Base-by-base conservation (phyloP, 37 sponge, comb jelly and placozoan genomes). In the Eunapius fragilis region DNA sequence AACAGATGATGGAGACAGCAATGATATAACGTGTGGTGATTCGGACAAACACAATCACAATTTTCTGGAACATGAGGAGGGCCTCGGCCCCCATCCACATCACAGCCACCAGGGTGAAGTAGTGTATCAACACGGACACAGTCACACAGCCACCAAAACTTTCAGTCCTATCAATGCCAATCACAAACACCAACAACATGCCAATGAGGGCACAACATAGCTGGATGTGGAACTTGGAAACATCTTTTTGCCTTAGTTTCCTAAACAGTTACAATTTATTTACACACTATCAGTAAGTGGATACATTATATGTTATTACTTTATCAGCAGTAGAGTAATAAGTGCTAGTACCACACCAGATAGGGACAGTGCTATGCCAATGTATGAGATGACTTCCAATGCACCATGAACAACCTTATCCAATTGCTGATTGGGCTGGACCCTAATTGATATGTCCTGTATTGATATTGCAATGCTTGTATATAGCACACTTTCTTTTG, bases 171-270 rank as follows among this genome's bases (percentile, higher is more conserved):
- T n/a, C n/a, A n/a, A n/a, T n/a, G n/a, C n/a, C n/a, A n/a, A n/a
- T n/a, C n/a, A n/a, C n/a, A n/a, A n/a, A n/a, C n/a, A n/a, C n/a
- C n/a, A n/a, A n/a, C 73, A 92, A 25, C 85, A 92, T 87, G 31
- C 69, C 28, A 22, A 87, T 72, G 7, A 92, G 30, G 22, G 92
- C 89, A 73, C 84, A 34, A 67, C 85, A 83, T 30, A 92, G 85
- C 71, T 92, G 87, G 25, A 87, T 34, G 69, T 87, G 88, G 75
- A 87, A 85, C 69, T 87, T 92, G 75, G 75, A 74, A 30, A 81
- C 88, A 82, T 87, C 85, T 67, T 70, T 70, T 38, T 84, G 31
- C 14, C 87, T 74, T 4, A 87, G 69, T 67, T 92, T 92, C 78
- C 92, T 92, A 49, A 31, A 80, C 2, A 32, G n/a, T 72, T 36